A percentile compares a stretch with the other conserved stretches of the same genome.
Conservation (phyloP, 37 sponge, comb jelly and placozoan genomes). For the Aplysina aerophoba region DNA sequence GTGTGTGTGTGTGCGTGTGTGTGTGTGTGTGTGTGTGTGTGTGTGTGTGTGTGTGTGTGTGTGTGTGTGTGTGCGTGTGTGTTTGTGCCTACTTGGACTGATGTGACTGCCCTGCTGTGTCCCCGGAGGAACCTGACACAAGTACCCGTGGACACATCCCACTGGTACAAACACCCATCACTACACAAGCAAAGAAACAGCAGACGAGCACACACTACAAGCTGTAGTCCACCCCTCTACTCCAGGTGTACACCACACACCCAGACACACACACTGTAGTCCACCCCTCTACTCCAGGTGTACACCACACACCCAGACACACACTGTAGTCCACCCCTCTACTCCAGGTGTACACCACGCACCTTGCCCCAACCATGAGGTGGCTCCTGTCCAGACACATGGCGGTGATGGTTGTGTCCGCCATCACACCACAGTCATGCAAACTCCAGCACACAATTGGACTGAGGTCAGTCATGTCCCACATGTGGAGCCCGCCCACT, state of each 20-base stretch:
- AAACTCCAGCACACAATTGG: constrained; percentile 45
- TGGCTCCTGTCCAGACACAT: constrained; percentile 29
- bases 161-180: constrained; percentile 64
- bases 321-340: not conserved
- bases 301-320: not conserved
- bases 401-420: constrained; percentile 20
- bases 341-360: not conserved
- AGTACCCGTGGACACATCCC: constrained; percentile 64
- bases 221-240: not conserved
- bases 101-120: constrained; percentile 57
- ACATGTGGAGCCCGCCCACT: constrained; percentile 22
- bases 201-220: not conserved
- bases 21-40: too few relatives aligned
- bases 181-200: constrained; percentile 47
- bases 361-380: constrained; percentile 71
- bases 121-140: constrained; percentile 59
- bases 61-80: too few relatives aligned
- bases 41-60: too few relatives aligned
- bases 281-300: not conserved
- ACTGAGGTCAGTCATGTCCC: constrained; percentile 17
- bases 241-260: not conserved
- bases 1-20: too few relatives aligned
- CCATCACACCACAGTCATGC: not conserved
- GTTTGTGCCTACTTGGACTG: constrained; percentile 47
- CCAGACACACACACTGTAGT: too few relatives aligned